Conservation (phyloP, 1,140 invertebrate genomes). For the Cyclina sinensis region DNA sequence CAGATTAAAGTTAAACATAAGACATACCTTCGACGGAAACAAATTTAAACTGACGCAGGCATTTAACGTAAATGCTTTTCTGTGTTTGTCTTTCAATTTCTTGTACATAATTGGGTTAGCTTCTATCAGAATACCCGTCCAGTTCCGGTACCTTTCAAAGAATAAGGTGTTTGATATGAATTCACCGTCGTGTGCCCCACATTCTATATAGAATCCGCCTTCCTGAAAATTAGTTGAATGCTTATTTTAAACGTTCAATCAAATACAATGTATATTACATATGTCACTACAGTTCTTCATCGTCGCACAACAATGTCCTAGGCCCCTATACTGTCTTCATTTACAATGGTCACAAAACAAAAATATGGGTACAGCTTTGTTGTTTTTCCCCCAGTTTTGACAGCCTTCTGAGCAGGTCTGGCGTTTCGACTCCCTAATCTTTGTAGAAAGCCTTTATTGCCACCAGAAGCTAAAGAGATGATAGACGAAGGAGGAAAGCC, state of each 20-base stretch:
- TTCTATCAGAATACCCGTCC: constrained; percentile 36
- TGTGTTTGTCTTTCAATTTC: constrained; percentile 77
- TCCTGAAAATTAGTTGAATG: not conserved
- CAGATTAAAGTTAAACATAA: no score
- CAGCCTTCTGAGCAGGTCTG: no score
- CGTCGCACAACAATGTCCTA: not conserved
- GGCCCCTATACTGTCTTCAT: not conserved
- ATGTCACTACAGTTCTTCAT: not conserved
- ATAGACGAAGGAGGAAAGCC: no score
- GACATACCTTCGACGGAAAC: constrained; percentile 64
- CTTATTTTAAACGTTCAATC: not conserved
- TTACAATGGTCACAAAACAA: not conserved
- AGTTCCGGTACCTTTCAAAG: constrained; percentile 27
- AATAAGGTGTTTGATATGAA: constrained; percentile 41
- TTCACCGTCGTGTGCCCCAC: constrained; percentile 37
- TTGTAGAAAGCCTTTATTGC: no score
- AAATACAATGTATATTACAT: not conserved
- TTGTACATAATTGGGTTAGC: constrained; percentile 12
- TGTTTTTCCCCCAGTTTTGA: not conserved
- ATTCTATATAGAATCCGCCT: constrained; percentile 40
- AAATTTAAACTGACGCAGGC: constrained; percentile 68
- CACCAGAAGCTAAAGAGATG: no score
- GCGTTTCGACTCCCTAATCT: no score
- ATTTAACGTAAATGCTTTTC: constrained; percentile 72
- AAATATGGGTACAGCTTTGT: not conserved